These are phyloP conservation scores for Sitobion miscanthi DNA, from an alignment of 1,140 invertebrate species.

Conservation along the genomic window DNA sequence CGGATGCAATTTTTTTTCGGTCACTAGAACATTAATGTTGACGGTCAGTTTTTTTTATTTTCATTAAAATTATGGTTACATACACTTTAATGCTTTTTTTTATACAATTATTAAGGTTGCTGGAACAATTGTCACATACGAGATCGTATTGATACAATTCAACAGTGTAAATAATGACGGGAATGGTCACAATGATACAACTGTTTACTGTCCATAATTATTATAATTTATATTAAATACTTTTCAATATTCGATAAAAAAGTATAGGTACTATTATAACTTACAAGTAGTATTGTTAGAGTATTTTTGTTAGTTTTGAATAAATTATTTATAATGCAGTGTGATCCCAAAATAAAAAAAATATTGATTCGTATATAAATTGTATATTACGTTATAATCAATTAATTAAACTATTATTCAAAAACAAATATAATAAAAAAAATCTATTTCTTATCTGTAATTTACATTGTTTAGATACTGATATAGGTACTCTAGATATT, in stretches of 20 bases:
- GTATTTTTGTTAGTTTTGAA: not conserved
- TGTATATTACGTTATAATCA: not conserved
- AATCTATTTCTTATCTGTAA: not conserved
- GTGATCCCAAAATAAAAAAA: not conserved
- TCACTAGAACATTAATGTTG: conserved; percentile 69
- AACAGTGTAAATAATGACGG: conserved; percentile 63
- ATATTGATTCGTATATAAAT: no score
- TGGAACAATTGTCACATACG: conserved; percentile 75
- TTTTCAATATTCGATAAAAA: not conserved
- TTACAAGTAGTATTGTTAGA: not conserved
- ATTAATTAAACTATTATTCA: not conserved
- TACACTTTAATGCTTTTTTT: not conserved
- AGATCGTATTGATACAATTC: conserved; percentile 72
- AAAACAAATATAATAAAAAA: not conserved
- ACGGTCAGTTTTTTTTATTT: conserved; percentile 64
- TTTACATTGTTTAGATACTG: not conserved
- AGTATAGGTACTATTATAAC: not conserved
- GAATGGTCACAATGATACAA: not conserved
- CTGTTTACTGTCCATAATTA: not conserved
- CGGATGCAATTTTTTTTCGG: conserved; percentile 71
- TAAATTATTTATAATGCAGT: not conserved
- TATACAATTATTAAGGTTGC: conserved; percentile 66
- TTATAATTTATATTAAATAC: not conserved
- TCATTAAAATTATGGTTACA: not conserved
- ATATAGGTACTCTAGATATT: not conserved